Conservation (phyloP, 2,797 vertebrate genomes). For the Mormyrops boulengeri region DNA sequence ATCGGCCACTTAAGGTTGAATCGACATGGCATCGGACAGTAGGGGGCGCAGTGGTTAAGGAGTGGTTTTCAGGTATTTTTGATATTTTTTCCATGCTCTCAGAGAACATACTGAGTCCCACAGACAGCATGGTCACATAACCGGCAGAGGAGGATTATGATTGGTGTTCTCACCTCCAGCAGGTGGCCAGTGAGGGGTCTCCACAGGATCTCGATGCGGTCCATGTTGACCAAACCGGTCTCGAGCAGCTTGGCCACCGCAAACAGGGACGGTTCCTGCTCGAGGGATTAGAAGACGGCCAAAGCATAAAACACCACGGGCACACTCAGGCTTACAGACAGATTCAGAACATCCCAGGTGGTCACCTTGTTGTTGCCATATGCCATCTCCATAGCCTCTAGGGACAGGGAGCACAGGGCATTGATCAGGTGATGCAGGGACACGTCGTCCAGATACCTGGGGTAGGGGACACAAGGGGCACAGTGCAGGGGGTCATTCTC, state of each 20-base stretch:
- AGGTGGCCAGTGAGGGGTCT: slow-evolving; percentile 91
- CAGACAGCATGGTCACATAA: neutral
- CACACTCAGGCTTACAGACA: neutral
- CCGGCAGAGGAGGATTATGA: neutral
- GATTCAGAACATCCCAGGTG: neutral
- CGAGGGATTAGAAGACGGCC: neutral
- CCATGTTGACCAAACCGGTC: slow-evolving; percentile 97
- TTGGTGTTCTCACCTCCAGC: slow-evolving; percentile 75
- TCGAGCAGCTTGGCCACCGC: slow-evolving; percentile 95
- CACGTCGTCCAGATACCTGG: slow-evolving; percentile 92
- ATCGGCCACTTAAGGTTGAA: neutral
- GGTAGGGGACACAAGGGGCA: slow-evolving; percentile 15
- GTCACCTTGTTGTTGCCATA: slow-evolving; percentile 95
- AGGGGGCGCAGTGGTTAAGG: neutral
- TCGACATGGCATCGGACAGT: neutral
- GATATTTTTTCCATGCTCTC: neutral
- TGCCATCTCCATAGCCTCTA: slow-evolving; percentile 99
- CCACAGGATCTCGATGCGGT: slow-evolving; percentile 95
- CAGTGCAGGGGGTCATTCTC: neutral
- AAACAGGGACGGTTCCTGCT: slow-evolving; percentile 92
- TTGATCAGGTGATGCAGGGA: slow-evolving; percentile 98
- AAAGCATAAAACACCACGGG: neutral
- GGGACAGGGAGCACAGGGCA: slow-evolving; percentile 90
- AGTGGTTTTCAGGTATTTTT: neutral
- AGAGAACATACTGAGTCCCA: neutral